Evolutionary conservation across 2,888 invertebrate genomes (phyloP).

Genomic region (Minunthozetes semirufus): DNA sequence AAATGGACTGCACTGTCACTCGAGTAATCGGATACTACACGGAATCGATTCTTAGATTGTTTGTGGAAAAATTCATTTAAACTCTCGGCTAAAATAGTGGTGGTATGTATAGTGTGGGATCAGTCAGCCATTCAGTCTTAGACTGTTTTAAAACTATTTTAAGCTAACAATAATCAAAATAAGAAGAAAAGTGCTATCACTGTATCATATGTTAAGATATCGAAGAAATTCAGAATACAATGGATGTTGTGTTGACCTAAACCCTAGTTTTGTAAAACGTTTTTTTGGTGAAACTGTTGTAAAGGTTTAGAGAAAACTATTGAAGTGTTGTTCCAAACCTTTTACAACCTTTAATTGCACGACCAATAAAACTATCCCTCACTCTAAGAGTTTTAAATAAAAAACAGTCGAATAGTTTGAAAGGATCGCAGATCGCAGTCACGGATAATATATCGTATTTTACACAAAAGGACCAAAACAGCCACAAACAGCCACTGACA

Average conservation of each 20-base stretch:
- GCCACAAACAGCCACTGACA: conserved; percentile 24
- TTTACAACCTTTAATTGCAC: conserved; percentile 34
- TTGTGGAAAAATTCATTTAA: background rate
- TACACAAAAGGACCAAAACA: conserved; percentile 19
- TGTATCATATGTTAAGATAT: conserved; percentile 1
- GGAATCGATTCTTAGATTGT: conserved; percentile 19
- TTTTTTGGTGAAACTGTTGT: conserved; percentile 24
- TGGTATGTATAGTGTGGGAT: background rate
- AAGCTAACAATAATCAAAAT: conserved; percentile 27
- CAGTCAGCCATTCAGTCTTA: background rate
- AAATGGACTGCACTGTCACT: conserved; percentile 32
- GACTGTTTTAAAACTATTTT: conserved; percentile 27
- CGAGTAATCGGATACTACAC: conserved; percentile 13
- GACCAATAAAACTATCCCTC: conserved; percentile 33
- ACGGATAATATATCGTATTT: conserved; percentile 29
- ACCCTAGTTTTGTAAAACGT: conserved; percentile 23
- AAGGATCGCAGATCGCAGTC: background rate
- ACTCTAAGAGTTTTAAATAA: conserved; percentile 8
- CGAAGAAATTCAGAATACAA: conserved; percentile 15
- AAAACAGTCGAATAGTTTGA: conserved; percentile 30
- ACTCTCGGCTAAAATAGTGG: conserved; percentile 6
- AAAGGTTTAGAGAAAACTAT: background rate
- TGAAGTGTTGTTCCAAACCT: background rate
- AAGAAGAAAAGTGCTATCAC: background rate
- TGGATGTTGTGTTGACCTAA: conserved; percentile 27